Evolutionary conservation across 2,888 invertebrate genomes (phyloP).

Genomic region (Thelaira solivaga): DNA sequence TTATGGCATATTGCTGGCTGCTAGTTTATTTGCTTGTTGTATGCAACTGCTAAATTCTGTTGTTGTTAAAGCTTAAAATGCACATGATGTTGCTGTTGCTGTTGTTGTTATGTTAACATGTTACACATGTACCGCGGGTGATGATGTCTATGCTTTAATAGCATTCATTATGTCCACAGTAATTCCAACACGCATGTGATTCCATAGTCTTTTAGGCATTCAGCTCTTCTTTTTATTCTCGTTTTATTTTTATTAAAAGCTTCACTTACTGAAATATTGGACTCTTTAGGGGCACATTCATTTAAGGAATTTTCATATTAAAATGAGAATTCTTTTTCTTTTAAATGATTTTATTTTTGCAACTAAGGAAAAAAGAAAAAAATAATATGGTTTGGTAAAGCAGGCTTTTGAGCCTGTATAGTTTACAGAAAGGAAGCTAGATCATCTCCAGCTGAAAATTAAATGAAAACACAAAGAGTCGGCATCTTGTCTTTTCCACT

Average conservation of each 20-base stretch:
- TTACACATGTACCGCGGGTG: constrained; percentile 62
- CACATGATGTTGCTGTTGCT: background rate
- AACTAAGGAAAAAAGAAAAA: background rate
- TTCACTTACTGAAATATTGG: constrained; percentile 2
- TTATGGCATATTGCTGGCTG: constrained; percentile 40
- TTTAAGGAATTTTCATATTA: constrained; percentile 14
- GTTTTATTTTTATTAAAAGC: background rate
- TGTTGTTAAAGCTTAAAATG: background rate
- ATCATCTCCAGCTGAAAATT: constrained; percentile 50
- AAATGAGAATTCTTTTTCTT: constrained; percentile 8
- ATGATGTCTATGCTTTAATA: constrained; percentile 65
- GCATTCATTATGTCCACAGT: constrained; percentile 65
- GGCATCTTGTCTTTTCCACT: constrained; percentile 57
- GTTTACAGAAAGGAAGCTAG: constrained; percentile 30
- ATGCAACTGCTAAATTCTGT: constrained; percentile 14
- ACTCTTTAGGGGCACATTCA: constrained; percentile 7
- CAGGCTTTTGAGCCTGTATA: constrained; percentile 19
- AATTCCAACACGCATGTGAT: constrained; percentile 63
- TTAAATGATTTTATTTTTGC: too few species aligned
- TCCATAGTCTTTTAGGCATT: background rate
- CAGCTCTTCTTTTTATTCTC: background rate
- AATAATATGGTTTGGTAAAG: background rate
- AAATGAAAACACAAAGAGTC: constrained; percentile 27
- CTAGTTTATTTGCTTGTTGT: constrained; percentile 33
- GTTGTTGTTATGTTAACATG: constrained; percentile 43